Conservation (phyloP, 2,113 vertebrate species). For the Merops nubicus region DNA sequence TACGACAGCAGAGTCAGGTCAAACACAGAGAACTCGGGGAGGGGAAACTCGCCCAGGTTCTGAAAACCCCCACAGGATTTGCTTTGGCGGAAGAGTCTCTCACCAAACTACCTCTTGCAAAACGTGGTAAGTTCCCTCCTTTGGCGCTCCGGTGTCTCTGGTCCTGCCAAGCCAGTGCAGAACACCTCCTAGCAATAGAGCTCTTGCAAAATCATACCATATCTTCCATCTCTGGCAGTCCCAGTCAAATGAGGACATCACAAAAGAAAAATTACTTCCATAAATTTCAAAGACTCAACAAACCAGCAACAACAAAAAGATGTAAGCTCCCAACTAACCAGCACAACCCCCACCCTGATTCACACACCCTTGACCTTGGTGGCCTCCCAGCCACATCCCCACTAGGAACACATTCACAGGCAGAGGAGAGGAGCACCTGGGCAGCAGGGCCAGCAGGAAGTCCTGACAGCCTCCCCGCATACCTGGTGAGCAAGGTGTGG, state of each 20-base stretch:
- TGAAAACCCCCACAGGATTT: background rate
- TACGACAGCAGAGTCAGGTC: background rate
- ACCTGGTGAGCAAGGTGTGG: slow-evolving; percentile 65
- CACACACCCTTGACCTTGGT: background rate
- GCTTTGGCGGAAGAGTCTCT: background rate
- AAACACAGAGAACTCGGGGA: background rate
- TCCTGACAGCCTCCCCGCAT: background rate
- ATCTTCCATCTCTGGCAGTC: background rate
- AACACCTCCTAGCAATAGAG: background rate
- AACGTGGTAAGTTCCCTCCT: background rate
- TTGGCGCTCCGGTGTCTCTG: background rate
- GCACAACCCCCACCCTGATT: no score
- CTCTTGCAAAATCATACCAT: background rate
- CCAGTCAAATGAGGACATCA: background rate
- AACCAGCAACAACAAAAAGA: background rate
- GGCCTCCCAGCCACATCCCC: background rate
- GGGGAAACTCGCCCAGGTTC: background rate
- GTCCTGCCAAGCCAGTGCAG: background rate
- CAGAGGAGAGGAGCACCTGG: background rate
- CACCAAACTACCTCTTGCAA: slow-evolving; percentile 22
- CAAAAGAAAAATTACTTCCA: background rate
- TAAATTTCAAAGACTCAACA: background rate
- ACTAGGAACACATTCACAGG: background rate
- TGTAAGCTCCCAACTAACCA: background rate
- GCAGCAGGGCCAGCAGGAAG: slow-evolving; percentile 46